Conservation (phyloP, 1,140 invertebrate genomes). For the Cotesia glomerata region DNA sequence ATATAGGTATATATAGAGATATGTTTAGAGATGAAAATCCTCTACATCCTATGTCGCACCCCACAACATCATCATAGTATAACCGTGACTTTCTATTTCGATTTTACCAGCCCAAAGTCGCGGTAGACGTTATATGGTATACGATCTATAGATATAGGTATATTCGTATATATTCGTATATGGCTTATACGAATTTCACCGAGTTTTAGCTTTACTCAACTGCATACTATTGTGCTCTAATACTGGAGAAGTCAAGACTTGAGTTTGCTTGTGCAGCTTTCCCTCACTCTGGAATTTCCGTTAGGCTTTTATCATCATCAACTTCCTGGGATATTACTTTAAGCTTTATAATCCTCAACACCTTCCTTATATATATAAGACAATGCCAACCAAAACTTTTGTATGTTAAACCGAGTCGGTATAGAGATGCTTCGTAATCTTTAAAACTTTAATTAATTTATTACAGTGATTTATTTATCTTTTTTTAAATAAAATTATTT, state of each 20-base stretch:
- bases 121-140: not conserved
- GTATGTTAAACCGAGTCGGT: not conserved
- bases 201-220: no score
- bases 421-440: not conserved
- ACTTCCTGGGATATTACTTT: not conserved
- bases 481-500: no score
- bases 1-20: no score
- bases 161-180: no score
- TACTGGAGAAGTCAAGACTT: not conserved
- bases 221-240: no score
- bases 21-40: no score
- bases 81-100: slow-evolving; percentile 23
- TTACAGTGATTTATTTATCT: not conserved
- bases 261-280: not conserved
- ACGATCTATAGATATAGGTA: no score
- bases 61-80: not conserved
- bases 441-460: slow-evolving; percentile 6
- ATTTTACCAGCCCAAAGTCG: slow-evolving; percentile 3
- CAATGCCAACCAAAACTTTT: not conserved
- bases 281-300: slow-evolving; percentile 6
- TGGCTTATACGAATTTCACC: no score
- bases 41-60: no score
- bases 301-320: slow-evolving; percentile 11
- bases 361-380: slow-evolving; percentile 13
- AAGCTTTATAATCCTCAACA: slow-evolving; percentile 16